A percentile compares a stretch with the other conserved stretches of the same genome.
phyloP scores from a whole-genome alignment of 2,113 vertebrate genomes.

The Leptobrachium ailaonicum region DNA sequence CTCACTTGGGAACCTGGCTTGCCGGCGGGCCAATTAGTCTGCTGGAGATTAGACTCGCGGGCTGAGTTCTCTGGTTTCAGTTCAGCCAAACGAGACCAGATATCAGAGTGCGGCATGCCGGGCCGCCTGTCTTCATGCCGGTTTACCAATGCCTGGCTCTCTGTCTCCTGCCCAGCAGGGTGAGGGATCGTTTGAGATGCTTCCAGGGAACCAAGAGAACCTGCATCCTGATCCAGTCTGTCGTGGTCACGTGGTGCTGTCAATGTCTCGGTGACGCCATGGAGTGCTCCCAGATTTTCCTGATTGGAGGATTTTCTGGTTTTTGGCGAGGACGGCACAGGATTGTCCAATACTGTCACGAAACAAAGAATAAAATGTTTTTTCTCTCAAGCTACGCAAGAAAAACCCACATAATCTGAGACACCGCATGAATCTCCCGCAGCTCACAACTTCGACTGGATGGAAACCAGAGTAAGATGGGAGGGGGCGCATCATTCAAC shows the following conservation, averaged over 20 bases:
- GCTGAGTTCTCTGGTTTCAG: slow-evolving; percentile 77
- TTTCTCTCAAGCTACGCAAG: no score
- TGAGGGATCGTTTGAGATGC: neutral
- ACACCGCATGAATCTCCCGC: no score
- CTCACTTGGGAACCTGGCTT: neutral
- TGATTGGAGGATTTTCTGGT: no score
- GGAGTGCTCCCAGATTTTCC: no score
- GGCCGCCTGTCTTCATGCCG: slow-evolving; percentile 32
- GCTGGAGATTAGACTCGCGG: slow-evolving; percentile 73
- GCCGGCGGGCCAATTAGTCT: slow-evolving; percentile 43
- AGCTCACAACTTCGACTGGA: no score
- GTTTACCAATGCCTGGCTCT: neutral
- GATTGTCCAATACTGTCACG: no score
- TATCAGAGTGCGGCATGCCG: slow-evolving; percentile 56
- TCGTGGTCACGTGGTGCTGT: neutral
- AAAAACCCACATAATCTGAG: no score
- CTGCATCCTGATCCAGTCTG: neutral
- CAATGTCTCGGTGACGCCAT: no score
- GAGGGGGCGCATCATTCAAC: no score
- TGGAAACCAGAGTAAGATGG: no score
- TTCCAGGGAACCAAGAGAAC: slow-evolving; percentile 29
- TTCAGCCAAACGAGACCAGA: slow-evolving; percentile 75
- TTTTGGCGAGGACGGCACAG: no score
- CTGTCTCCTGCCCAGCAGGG: slow-evolving; percentile 19
- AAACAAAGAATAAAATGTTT: no score